A percentile compares a stretch with the other conserved stretches of the same genome.
phyloP scores from a whole-genome alignment of 2,113 vertebrate species.

The Mirza zaza region DNA sequence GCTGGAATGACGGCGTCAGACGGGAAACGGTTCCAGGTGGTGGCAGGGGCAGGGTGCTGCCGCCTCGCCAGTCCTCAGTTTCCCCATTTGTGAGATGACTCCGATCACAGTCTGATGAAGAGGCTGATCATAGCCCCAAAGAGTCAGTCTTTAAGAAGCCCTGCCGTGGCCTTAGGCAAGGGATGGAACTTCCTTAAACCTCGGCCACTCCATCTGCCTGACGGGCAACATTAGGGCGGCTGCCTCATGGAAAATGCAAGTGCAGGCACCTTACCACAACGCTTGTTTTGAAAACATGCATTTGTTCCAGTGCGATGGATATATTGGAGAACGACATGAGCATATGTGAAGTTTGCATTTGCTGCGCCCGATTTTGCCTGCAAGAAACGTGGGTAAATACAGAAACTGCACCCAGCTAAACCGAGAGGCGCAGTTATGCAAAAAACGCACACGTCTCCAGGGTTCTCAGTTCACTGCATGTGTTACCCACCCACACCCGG shows the following conservation, averaged over 20 bases:
- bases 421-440: rapidly evolving
- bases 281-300: not conserved
- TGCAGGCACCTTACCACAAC: not conserved
- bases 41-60: not conserved
- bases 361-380: not conserved
- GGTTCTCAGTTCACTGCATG: not conserved
- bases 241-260: not conserved
- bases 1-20: not conserved
- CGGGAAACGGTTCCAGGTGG: too few species aligned
- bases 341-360: not conserved
- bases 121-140: not conserved
- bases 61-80: not conserved
- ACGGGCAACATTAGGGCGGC: rapidly evolving
- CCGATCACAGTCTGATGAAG: not conserved
- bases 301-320: not conserved
- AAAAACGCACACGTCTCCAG: rapidly evolving
- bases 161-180: not conserved
- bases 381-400: not conserved
- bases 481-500: not conserved
- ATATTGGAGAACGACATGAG: rapidly evolving
- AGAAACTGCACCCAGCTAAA: not conserved
- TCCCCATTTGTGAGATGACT: not conserved
- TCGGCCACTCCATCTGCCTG: rapidly evolving
- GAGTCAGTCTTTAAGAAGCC: not conserved
- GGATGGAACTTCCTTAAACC: not conserved